Evolutionary conservation across 2,888 invertebrate genomes (phyloP), one percentile per base, ranked within the genome.

Genomic region (Melieria omissa): DNA sequence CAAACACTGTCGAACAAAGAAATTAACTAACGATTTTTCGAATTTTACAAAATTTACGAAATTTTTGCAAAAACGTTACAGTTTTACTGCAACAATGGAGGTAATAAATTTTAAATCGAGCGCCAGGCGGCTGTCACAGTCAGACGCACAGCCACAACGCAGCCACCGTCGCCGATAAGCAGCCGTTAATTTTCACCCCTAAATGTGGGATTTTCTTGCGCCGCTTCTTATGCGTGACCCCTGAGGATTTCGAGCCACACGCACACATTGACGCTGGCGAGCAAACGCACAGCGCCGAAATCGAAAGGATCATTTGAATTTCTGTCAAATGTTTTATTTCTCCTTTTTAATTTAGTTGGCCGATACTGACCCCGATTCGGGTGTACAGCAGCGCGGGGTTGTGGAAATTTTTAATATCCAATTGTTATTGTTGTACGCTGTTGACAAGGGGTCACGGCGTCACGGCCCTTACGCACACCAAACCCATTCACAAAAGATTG

Each of bases 201-300:
- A 75, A 76, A 71, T 49, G 55, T 67, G 29, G n/a, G 61, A 52
- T 58, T 47, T 71, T 70, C 68, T 78, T 74, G 63, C 65, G 70
- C 60, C 69, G 65, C 72, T 76, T 77, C 78, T 78, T 79, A 76
- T 71, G 73, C 74, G 69, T 79, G 78, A 79, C 78, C 78, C 77
- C 78, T 78, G 78, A 77, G 74, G 71, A 67, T 55, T 29, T 47
- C 9, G 45, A 44, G 41, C 12, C 8, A 47, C 55, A 65, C 5
- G n/a, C 29, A 7, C 58, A 52, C n/a, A 49, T 49, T 8, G 4
- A 60, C 67, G 42, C 42, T 12, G 8, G 4, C 9, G 54, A 5
- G 47, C n/a, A 47, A 54, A 52, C 54, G 54, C 58, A 58, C 29
- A 65, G 47, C 60, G 41, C 8, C 49, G 41, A 55, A 65, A 63